Evolutionary conservation across 2,113 vertebrate genomes (phyloP), one percentile per base, ranked within the genome.

Genomic region (Todiramphus chloris): DNA sequence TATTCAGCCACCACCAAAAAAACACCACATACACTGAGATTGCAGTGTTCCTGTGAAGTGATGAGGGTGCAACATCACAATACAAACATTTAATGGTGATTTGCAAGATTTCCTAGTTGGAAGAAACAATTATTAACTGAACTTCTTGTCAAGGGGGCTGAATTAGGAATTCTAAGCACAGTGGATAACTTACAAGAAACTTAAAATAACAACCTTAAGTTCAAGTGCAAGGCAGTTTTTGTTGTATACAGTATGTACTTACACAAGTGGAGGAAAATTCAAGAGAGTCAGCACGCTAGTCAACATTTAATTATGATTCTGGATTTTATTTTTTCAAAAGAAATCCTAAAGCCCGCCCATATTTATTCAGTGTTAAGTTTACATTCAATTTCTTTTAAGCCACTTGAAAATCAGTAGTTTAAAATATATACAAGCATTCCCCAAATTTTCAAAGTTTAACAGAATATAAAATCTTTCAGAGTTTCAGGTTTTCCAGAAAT

Each of bases 361-460:
- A 82, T 78, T 84, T 51, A 87, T 79, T 94, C 93, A 96, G 87
- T 94, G 77, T 91, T 74, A 93, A 73, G 15, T 83, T 89, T 73
- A 96, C 87, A 96, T 94, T 94, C 95, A 83, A 24, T 82, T 87
- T 82, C 6, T 75, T 85, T 75, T 64, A 86, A 96, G 73, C 78
- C 35, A 95, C 44, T 67, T 82, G 76, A 89, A 51, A 95, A 91
- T 97, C 97, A 97, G 95, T 97, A 97, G 94, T 97, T 95, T 81
- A 89, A 95, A 89, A 79, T 70, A 93, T 33, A 66, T 60, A 92
- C 46, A 93, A 90, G 68, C 2, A 8, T 79, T 83, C 37, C 39
- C 8, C 31, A 77, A 81, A 63, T 59, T 70, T 77, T 73, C 33
- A 30, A 66, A 82, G 41, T 56, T 31, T 68, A 87, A 85, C 28